These are phyloP conservation scores for Morus bassanus DNA, from an alignment of 2,797 vertebrate species.

Conservation along the genomic window DNA sequence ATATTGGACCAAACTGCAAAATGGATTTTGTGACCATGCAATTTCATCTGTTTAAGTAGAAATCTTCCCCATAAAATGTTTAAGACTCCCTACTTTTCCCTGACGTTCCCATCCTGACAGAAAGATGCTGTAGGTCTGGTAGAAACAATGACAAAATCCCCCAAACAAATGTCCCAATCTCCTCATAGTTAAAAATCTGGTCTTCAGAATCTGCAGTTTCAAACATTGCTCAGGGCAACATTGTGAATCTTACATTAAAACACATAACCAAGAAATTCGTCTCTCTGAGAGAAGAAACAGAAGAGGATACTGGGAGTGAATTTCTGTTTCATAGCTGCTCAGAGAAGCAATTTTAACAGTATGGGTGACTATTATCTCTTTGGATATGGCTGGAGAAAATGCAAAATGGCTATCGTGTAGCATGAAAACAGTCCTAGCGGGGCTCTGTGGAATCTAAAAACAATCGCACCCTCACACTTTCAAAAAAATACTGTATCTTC, in stretches of 20 bases:
- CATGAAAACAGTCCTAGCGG: not conserved
- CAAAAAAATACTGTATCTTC: not conserved
- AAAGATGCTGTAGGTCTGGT: not conserved
- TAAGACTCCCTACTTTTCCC: not conserved
- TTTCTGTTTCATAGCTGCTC: not conserved
- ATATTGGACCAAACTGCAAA: not conserved
- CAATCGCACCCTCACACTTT: not conserved
- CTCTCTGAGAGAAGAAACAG: not conserved
- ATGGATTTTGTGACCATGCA: not conserved
- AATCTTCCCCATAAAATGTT: not conserved
- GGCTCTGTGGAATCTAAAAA: not conserved
- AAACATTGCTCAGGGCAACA: not conserved
- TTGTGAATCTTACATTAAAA: not conserved
- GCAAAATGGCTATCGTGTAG: not conserved
- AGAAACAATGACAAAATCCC: not conserved
- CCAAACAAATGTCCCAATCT: not conserved
- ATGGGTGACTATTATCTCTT: not conserved
- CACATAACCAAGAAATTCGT: not conserved
- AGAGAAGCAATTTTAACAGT: not conserved
- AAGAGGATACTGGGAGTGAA: not conserved
- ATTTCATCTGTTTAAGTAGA: not conserved
- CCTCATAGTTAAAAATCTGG: not conserved
- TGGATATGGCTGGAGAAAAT: not conserved
- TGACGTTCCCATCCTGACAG: not conserved
- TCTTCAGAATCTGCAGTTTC: not conserved